Base-by-base conservation (phyloP, 2,888 invertebrate species). In the Pycnomerus fuliginosus region DNA sequence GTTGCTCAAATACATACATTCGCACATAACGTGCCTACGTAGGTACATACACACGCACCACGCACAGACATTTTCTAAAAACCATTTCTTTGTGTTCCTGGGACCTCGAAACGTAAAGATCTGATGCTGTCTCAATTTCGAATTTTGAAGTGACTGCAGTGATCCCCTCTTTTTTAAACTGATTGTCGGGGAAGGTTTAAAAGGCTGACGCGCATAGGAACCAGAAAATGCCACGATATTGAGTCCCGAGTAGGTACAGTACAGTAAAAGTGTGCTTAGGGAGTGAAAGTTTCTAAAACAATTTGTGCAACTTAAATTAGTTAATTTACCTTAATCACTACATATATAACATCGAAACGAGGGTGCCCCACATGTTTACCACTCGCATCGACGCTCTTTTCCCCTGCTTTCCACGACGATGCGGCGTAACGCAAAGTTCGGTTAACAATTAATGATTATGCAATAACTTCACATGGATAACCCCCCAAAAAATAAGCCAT, bases 291-390 rank as follows among this genome's bases (percentile, higher is more conserved):
- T 53, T 31, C 47, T 37, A 45, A 51, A 56, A 56, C 53, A 52
- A 52, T 52, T 44, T 52, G 45, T 46, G 44, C 36, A 48, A 50
- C 50, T 47, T 53, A 50, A 52, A 54, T 52, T 56, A 52, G 45
- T 44, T 50, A 52, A 56, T 52, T 50, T 49, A 46, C 43, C 47
- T 49, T 47, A 54, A 56, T 50, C 44, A 50, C 44, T 23, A 49
- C 51, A 43, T 50, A 50, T 22, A 35, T 29, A 27, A 34, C 36
- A n/a, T 27, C 31, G 5, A 32, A 32, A 39, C 16, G 15, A 25
- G 15, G 16, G 30, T 32, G 30, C 38, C 23, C n/a, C 30, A 31
- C 30, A 38, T 4, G 5, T 20, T 20, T 38, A n/a, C 3, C 16
- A 25, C 13, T 30, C 38, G 31, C 22, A 16, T 24, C 22, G 30